Percentiles rank a stretch among this genome's conserved stretches.
These are phyloP conservation scores for Prorops nasuta DNA, from an alignment of 1,140 invertebrate genomes.

Conservation along the genomic window DNA sequence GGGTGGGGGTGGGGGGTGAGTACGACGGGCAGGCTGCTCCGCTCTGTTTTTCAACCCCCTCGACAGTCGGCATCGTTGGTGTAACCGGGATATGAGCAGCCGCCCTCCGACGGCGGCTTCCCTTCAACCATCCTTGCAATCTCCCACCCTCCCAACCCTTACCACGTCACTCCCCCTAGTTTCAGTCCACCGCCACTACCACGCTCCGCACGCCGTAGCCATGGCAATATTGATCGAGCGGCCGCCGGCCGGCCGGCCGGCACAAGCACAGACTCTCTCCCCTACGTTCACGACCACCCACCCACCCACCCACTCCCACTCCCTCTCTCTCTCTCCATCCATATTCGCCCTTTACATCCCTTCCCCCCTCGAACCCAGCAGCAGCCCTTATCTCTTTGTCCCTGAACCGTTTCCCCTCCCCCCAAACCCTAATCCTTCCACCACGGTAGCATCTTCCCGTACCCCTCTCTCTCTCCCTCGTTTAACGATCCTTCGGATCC, in stretches of 20 bases:
- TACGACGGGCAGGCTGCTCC: too few species aligned
- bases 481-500: too few species aligned
- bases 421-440: background rate
- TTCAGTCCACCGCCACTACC: constrained; percentile 27
- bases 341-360: background rate
- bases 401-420: background rate
- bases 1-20: background rate
- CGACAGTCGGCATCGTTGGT: too few species aligned
- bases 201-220: constrained; percentile 35
- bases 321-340: background rate
- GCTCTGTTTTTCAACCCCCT: constrained; percentile 24
- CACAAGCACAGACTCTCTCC: constrained; percentile 11
- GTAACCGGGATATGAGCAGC: constrained; percentile 34
- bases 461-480: background rate
- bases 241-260: constrained; percentile 23
- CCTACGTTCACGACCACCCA: constrained; percentile 5
- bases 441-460: too few species aligned
- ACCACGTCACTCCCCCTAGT: constrained; percentile 25
- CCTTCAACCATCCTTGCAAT: background rate
- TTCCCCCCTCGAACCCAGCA: background rate
- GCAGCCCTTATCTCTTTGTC: background rate
- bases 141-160: constrained; percentile 21
- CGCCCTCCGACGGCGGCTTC: background rate
- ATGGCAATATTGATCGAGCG: constrained; percentile 46
- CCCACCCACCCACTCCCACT: constrained; percentile 2